These are phyloP conservation scores for Cotesia chilonis DNA, from an alignment of 1,140 invertebrate species.

Conservation along the genomic window DNA sequence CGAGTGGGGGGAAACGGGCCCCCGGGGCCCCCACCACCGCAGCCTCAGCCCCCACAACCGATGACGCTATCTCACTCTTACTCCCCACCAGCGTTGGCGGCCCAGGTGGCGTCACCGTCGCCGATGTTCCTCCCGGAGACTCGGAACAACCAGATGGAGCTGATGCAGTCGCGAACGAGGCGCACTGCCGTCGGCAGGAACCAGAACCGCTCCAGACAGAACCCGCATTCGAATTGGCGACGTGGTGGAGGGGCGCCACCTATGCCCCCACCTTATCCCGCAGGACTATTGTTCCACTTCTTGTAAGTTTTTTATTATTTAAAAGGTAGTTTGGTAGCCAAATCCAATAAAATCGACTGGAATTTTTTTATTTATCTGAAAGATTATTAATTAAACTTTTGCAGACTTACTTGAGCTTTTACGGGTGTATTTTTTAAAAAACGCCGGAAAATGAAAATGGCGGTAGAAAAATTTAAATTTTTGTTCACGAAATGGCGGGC, in stretches of 20 bases:
- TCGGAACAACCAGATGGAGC: slow-evolving; percentile 61
- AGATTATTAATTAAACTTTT: no score
- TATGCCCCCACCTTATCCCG: slow-evolving; percentile 69
- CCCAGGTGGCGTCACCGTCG: slow-evolving; percentile 64
- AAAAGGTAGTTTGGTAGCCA: no score
- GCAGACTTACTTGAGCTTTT: no score
- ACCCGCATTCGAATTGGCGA: no score
- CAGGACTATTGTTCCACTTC: slow-evolving; percentile 81
- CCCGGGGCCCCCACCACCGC: slow-evolving; percentile 33
- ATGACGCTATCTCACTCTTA: slow-evolving; percentile 63
- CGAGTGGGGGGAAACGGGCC: slow-evolving; percentile 55
- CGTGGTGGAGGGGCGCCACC: slow-evolving; percentile 64
- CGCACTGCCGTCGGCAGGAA: slow-evolving; percentile 62
- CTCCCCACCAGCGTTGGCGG: slow-evolving; percentile 56
- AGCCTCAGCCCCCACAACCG: not conserved
- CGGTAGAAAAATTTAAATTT: no score
- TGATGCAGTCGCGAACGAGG: slow-evolving; percentile 60
- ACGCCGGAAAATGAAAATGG: no score
- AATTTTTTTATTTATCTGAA: no score
- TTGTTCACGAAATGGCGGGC: no score
- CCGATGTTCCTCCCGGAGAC: slow-evolving; percentile 69
- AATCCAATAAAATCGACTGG: no score
- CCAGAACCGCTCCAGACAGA: slow-evolving; percentile 66
- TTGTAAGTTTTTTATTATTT: slow-evolving; percentile 69
- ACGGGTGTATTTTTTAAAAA: no score